Base-by-base conservation (phyloP, 2,797 vertebrate species). In the Bovichtus diacanthus region DNA sequence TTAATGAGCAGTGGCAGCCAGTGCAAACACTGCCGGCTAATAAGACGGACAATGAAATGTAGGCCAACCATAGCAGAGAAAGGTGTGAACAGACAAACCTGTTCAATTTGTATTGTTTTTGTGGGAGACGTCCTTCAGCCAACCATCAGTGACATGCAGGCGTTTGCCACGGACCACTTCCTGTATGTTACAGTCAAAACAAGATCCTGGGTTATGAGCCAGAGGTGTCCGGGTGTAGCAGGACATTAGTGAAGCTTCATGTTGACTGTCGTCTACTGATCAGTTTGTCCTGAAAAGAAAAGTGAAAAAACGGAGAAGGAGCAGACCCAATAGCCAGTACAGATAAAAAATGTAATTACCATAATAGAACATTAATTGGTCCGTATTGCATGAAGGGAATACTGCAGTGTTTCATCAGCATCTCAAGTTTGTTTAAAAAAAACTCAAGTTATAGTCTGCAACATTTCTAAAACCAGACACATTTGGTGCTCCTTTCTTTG, bases 21-120 rank as follows among this genome's bases (percentile, higher is more conserved):
- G 56, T 27, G 71, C 29, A 88, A 88, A 87, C 78, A 75, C 2
- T 41, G 41, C 25, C 46, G 72, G n/a, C 41, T 81, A 51, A 74
- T 31, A 65, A 65, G 53, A 59, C 51, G 38, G 21, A 63, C 46
- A 46, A 34, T 31, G 12, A 65, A 64, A 73, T 31, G 36, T 34
- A 7, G 54, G 61, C 4, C 44, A 67, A 39, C 21, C 15, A 4
- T 5, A 65, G 38, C 43, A 38, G 59, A 46, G 25, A 38, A 23
- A 55, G 62, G 76, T 78, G 41, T 71, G 67, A 70, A 64, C 51
- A 77, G 39, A 66, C 49, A 49, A 51, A 44, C 39, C 13, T 34
- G 38, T 64, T 66, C 16, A 21, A 29, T 31, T 23, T 4, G 55
- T 63, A n/a, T 19, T 63, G 31, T 68, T 49, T 29, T 60, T 21